phyloP scores from a whole-genome alignment of 2,797 vertebrate genomes.

The Notolabrus celidotus region DNA sequence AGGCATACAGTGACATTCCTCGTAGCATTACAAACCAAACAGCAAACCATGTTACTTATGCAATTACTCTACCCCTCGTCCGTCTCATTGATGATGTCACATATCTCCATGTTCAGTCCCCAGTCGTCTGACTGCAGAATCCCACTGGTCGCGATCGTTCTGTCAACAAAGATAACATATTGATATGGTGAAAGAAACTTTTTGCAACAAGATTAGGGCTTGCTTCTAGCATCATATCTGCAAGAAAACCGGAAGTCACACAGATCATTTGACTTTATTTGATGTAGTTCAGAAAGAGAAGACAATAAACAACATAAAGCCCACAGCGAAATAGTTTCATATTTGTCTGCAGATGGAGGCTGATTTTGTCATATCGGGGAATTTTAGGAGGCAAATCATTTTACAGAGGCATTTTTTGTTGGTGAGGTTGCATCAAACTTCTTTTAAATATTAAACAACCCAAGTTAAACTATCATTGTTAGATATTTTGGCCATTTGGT shows the following conservation, averaged over 20 bases:
- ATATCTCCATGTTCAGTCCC: constrained; percentile 98
- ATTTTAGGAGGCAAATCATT: too few species aligned
- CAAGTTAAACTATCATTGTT: too few species aligned
- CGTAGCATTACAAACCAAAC: neutral
- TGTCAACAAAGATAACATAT: constrained; percentile 64
- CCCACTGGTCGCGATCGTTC: constrained; percentile 92
- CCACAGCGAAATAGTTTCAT: too few species aligned
- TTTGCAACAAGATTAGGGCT: neutral
- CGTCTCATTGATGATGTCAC: constrained; percentile 98
- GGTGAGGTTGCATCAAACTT: too few species aligned
- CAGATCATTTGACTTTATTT: neutral
- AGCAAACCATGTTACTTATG: neutral
- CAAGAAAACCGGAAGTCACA: neutral
- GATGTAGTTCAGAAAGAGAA: neutral
- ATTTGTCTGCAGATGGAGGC: too few species aligned
- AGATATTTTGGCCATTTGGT: too few species aligned
- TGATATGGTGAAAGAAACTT: neutral
- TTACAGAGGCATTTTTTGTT: too few species aligned
- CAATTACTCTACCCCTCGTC: constrained; percentile 94
- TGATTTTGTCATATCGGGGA: too few species aligned
- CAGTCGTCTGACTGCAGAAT: constrained; percentile 92
- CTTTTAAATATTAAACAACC: too few species aligned
- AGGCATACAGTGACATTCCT: neutral
- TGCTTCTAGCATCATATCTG: neutral
- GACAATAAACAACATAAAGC: too few species aligned